Percentiles rank a stretch among this genome's conserved stretches.
These are phyloP conservation scores for Himalopsyche kuldschensis DNA, from an alignment of 2,888 invertebrate species.

Conservation along the genomic window DNA sequence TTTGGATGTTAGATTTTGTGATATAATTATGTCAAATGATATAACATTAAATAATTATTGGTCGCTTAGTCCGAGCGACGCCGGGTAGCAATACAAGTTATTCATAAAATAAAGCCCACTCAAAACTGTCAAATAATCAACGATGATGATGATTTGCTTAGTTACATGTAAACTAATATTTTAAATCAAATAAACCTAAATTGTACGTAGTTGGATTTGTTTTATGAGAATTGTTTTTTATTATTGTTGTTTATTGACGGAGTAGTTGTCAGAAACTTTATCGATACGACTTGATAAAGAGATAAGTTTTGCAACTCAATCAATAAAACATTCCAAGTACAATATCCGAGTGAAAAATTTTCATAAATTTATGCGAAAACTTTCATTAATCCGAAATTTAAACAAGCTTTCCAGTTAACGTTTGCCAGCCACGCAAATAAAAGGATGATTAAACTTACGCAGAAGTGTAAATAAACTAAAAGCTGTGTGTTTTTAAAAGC, in stretches of 20 bases:
- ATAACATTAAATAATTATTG: no score
- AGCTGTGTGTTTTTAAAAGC: background rate
- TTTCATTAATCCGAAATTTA: background rate
- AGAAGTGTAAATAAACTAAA: background rate
- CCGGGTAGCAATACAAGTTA: no score
- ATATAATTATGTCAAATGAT: no score
- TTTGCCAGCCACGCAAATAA: background rate
- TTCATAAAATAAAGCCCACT: no score
- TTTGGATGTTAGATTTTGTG: no score
- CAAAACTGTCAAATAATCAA: no score
- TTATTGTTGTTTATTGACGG: background rate
- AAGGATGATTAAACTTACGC: background rate
- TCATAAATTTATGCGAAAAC: background rate
- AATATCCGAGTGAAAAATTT: background rate
- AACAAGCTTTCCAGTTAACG: background rate
- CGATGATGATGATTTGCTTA: no score
- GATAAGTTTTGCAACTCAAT: background rate
- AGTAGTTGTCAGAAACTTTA: background rate
- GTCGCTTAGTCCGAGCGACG: no score
- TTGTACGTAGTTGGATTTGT: background rate
- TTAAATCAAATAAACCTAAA: no score
- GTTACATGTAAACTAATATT: no score
- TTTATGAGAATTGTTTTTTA: background rate
- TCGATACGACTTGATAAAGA: background rate
- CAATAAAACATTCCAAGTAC: background rate